Percentiles rank a stretch among this genome's conserved stretches.
Conservation (phyloP, 2,888 invertebrate species). For the Pinctada fucata region DNA sequence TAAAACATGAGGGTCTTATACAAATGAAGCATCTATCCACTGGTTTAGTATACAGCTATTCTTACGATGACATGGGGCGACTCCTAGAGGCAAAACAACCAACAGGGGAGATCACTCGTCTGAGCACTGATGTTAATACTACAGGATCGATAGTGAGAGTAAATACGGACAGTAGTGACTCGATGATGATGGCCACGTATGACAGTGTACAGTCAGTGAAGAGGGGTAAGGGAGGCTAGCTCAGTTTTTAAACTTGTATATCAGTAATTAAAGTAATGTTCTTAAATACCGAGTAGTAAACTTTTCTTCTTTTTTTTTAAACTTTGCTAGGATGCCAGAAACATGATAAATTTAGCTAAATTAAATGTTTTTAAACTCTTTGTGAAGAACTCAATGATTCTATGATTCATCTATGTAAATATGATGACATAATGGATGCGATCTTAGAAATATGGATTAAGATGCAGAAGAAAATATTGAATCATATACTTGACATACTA, state of each 20-base stretch:
- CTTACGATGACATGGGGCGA: conserved; percentile 92
- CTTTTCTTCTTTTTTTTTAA: conserved; percentile 17
- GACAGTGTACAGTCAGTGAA: conserved; percentile 76
- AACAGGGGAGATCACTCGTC: conserved; percentile 91
- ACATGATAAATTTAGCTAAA: neutral
- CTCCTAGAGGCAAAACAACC: conserved; percentile 91
- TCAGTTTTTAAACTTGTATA: neutral
- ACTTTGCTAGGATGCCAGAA: neutral
- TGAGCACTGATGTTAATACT: conserved; percentile 72
- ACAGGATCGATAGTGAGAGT: conserved; percentile 76
- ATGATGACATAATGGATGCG: too few relatives aligned
- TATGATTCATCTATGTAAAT: too few relatives aligned
- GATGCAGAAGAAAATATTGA: too few relatives aligned
- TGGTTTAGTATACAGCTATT: conserved; percentile 89
- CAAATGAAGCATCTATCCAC: conserved; percentile 79
- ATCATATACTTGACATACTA: neutral
- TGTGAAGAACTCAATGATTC: too few relatives aligned
- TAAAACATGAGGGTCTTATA: conserved; percentile 90
- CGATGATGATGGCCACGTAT: conserved; percentile 75
- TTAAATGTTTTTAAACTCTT: neutral
- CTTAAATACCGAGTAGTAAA: neutral
- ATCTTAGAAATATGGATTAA: too few relatives aligned
- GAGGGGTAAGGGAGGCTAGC: conserved; percentile 72
- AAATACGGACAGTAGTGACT: conserved; percentile 74
- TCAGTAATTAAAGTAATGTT: neutral